A percentile compares a stretch with the other conserved stretches of the same genome.
Conservation (phyloP, 2,888 invertebrate species). For the Encarsia formosa region DNA sequence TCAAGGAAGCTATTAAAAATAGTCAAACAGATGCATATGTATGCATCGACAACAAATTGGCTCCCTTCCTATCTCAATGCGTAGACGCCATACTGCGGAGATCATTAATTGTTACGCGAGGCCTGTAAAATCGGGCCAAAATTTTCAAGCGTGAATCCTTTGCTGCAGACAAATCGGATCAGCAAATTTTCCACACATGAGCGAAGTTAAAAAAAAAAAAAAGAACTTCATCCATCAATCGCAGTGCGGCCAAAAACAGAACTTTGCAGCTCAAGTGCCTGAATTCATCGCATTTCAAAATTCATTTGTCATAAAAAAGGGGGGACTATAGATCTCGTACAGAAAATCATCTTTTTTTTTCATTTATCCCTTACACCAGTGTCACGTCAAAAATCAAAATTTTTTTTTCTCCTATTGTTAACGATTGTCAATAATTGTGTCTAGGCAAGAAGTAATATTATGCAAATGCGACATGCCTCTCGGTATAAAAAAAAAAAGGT, state of each 20-base stretch:
- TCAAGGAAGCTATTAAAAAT: constrained; percentile 9
- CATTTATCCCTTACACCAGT: neutral
- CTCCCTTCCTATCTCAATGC: neutral
- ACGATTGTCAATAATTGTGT: neutral
- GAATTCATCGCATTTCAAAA: constrained; percentile 32
- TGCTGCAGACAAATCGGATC: constrained; percentile 2
- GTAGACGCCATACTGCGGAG: neutral
- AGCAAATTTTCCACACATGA: constrained; percentile 48
- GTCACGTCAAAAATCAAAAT: neutral
- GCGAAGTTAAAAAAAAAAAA: no score
- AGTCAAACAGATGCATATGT: constrained; percentile 4
- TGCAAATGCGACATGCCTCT: constrained; percentile 13
- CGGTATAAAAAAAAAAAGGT: constrained; percentile 8
- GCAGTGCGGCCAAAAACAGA: neutral
- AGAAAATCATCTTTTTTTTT: constrained; percentile 4
- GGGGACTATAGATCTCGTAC: neutral
- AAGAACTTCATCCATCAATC: constrained; percentile 46
- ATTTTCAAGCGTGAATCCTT: constrained; percentile 9
- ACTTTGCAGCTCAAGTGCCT: constrained; percentile 16
- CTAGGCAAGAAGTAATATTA: constrained; percentile 12
- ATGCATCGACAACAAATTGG: neutral
- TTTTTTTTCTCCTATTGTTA: neutral
- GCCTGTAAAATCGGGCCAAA: neutral
- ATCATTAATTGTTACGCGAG: neutral
- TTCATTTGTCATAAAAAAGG: constrained; percentile 43